Evolutionary conservation across 2,797 vertebrate genomes (phyloP), one percentile per base, ranked within the genome.

Genomic region (Coluber constrictor): DNA sequence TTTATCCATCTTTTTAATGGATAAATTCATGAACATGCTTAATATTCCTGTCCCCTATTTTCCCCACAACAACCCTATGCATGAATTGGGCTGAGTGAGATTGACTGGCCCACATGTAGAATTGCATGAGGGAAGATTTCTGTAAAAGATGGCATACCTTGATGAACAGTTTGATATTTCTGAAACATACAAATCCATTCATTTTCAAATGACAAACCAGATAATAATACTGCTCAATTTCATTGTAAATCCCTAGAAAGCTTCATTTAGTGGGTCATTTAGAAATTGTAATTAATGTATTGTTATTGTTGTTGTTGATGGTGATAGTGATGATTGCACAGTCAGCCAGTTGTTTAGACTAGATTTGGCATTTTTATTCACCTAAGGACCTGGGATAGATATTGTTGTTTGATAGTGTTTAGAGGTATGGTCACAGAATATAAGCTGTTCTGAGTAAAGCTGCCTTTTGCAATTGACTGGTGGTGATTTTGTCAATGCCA

Each of bases 151-250:
- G 25, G 27, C 11, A 20, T 43, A 60, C 23, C 20, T 11, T 60
- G 29, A 10, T 18, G 1, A 11, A 10, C 59, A n/a, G 23, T 87
- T 87, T 87, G 20, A 23, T 43, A 47, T 54, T 87, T 51, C 37
- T 70, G 27, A 87, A 94, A 95, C 93, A 93, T 92, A 93, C 87
- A 94, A 95, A 32, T 43, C 70, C 66, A 51, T 55, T 95, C 92
- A 90, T 88, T 93, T 94, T 74, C 56, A 57, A 94, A 0, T 25
- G 7, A 87, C 37, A 83, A 11, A 83, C 37, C 37, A 23, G 20
- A 43, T 83, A 47, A 83, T 83, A 83, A 83, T 83, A 43, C 16
- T 37, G 32, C 8, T 43, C 37, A 83, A 83, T 83, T 83, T 83
- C 37, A 47, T 5, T 47, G 37, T 83, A 83, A 83, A 47, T 9